Base-by-base conservation (phyloP, 2,888 invertebrate genomes). In the Gortyna flavago region DNA sequence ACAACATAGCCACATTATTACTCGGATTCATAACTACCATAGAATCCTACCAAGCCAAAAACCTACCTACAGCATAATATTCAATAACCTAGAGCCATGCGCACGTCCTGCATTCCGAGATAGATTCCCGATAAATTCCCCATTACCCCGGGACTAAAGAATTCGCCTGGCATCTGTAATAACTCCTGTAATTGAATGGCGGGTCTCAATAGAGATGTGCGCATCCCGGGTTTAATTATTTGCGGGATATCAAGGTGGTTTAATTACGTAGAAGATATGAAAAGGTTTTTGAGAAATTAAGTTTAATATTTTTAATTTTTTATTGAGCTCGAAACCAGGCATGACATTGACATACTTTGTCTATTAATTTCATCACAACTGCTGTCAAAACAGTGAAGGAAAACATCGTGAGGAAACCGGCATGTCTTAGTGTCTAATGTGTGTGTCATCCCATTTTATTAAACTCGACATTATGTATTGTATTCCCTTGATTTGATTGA, bases 71-170 rank as follows among this genome's bases (percentile, higher is more conserved):
- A 57, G 1, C 3, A 66, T 1, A 41, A 54, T 73, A 73, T 64
- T 69, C 41, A 72, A 85, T 75, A 75, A 61, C 21, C 54, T 0
- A n/a, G 16, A 29, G 5, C 35, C 21, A 59, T 11, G 32, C 25
- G 35, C 80, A 61, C 81, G 69, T 67, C 54, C 72, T 62, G 21
- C 79, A 77, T 85, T 79, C 81, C 80, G 32, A 65, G 68, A 76
- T 80, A 67, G 72, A 79, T 84, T 86, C 86, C 77, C 81, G 87
- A 86, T 86, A 86, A 86, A 86, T 87, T 78, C 77, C 67, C 80
- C 72, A 85, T 85, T 85, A 87, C 69, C 61, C 32, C 72, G 72
- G 73, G 54, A 69, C 78, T 78, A 57, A 82, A 85, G 87, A 85
- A 87, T 86, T 64, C 66, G 35, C 13, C 38, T n/a, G 85, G 83